These are phyloP conservation scores for Dreissena polymorpha DNA, from an alignment of 1,140 invertebrate genomes.

Conservation along the genomic window DNA sequence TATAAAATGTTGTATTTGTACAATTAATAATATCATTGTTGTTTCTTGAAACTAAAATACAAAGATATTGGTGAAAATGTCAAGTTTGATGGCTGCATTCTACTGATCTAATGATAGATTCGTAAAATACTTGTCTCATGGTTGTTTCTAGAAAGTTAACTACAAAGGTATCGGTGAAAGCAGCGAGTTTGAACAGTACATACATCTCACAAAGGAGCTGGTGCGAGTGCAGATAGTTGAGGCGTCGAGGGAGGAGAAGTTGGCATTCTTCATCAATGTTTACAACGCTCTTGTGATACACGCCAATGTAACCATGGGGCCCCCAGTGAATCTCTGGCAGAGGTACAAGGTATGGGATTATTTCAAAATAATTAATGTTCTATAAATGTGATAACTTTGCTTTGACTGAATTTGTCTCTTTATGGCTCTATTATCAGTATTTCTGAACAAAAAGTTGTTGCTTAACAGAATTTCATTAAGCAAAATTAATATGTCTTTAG, in stretches of 20 bases:
- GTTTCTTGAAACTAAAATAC: too few species aligned
- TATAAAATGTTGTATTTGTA: too few species aligned
- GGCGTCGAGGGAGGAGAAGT: constrained; percentile 74
- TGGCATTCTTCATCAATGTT: constrained; percentile 81
- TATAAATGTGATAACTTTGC: not conserved
- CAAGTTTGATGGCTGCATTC: too few species aligned
- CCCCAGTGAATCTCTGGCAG: constrained; percentile 79
- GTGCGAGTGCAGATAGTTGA: constrained; percentile 72
- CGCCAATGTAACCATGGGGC: constrained; percentile 77
- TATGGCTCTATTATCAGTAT: too few species aligned
- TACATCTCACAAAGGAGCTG: constrained; percentile 67
- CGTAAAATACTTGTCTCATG: too few species aligned
- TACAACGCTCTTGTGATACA: constrained; percentile 81
- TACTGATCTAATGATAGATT: too few species aligned
- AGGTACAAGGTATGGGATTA: constrained; percentile 78
- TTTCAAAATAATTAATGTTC: not conserved
- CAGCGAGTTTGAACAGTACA: constrained; percentile 71
- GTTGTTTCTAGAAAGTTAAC: constrained; percentile 69
- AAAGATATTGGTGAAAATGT: too few species aligned
- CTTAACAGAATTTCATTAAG: too few species aligned
- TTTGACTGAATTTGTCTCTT: not conserved
- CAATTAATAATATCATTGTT: too few species aligned
- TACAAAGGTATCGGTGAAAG: constrained; percentile 74
- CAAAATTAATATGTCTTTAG: too few species aligned
- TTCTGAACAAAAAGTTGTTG: too few species aligned